Base-by-base conservation (phyloP, 2,888 invertebrate species). In the Chymomyza fuscimana region DNA sequence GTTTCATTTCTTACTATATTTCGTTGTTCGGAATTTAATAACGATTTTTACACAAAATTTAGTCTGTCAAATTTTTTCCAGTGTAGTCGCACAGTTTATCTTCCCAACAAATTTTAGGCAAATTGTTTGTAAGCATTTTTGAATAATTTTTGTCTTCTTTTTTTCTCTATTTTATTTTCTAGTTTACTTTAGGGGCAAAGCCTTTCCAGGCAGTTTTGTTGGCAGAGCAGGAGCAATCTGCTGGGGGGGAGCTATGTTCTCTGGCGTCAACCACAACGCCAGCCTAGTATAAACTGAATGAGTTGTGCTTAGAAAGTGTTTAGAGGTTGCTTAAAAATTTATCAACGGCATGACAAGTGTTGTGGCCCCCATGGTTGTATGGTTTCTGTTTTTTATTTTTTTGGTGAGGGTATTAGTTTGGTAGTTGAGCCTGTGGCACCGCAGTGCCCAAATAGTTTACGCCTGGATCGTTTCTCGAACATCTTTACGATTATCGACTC, bases 101-200 rank as follows among this genome's bases (percentile, higher is more conserved):
- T 56, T 54, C 60, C 72, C 65, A 61, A 40, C 68, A 76, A 46
- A 69, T 72, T 74, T 80, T 75, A 72, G 76, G 73, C 78, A 89
- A 89, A 87, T 83, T 89, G 89, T 82, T 88, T 89, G 83, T 87
- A 78, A 81, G 89, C 84, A 83, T 88, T 89, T 89, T 85, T 89
- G 88, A 88, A 89, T 89, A 87, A 88, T 89, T 87, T 79, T 73
- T 64, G 62, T 54, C 63, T 36, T 69, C 40, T 19, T 59, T 46
- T 65, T 65, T 60, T 15, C 22, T 54, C 9, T 58, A 3, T 68
- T n/a, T 25, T 9, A 56, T 46, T 46, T 59, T 25, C 36, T 72
- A 22, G 63, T 46, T 59, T 66, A 63, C 51, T 19, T 46, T 64
- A 56, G 52, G 36, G 54, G 36, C 54, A 63, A 63, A 64, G 32